phyloP scores from a whole-genome alignment of 2,888 invertebrate genomes.

The Nephrotoma flavescens region DNA sequence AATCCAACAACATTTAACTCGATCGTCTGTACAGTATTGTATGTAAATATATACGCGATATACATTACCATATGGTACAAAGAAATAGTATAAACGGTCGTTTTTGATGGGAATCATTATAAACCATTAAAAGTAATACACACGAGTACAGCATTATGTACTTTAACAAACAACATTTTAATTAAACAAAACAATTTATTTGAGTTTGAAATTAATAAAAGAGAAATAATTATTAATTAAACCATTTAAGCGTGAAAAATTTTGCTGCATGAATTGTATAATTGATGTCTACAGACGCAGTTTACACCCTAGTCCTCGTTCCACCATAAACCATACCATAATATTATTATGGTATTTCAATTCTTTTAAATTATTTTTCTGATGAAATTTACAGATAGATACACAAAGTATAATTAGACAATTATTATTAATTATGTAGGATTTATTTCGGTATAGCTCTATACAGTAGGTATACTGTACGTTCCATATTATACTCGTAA shows the following conservation, averaged over 20 bases:
- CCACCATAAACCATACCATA: neutral
- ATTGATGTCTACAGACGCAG: too few relatives aligned
- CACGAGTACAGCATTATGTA: too few relatives aligned
- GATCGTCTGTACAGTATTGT: neutral
- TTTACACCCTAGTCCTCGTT: neutral
- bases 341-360: neutral
- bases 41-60: neutral
- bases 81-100: neutral
- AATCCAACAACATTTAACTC: neutral
- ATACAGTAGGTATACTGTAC: neutral
- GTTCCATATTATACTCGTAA: neutral
- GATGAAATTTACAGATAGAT: neutral
- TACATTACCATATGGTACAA: neutral
- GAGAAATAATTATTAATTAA: neutral
- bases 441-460: neutral
- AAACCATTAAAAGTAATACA: neutral
- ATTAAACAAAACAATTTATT: neutral
- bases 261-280: neutral
- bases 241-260: neutral
- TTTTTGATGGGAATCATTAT: neutral
- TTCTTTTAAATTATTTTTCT: neutral
- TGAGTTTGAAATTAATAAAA: neutral
- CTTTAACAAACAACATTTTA: neutral
- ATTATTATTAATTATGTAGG: neutral
- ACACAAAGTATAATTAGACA: neutral